phyloP scores from a whole-genome alignment of 2,888 invertebrate genomes.

The Cordylochernes scorpioides region DNA sequence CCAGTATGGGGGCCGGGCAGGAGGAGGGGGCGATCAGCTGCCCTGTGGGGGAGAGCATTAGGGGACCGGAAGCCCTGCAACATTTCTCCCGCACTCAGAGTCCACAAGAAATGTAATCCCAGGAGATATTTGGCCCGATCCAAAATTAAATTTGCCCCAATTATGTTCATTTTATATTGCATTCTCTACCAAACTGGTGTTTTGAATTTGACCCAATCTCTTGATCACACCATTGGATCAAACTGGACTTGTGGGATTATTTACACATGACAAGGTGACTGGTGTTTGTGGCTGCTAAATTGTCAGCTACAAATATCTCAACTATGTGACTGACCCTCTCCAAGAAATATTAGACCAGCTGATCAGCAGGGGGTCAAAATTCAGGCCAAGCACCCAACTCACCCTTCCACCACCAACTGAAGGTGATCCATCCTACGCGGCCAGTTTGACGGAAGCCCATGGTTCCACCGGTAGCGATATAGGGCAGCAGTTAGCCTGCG shows the following conservation, averaged over 20 bases:
- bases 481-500: constrained; percentile 56
- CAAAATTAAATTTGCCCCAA: too few relatives aligned
- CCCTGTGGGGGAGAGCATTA: constrained; percentile 76
- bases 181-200: too few relatives aligned
- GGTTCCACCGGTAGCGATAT: constrained; percentile 39
- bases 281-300: neutral
- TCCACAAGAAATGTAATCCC: constrained; percentile 1
- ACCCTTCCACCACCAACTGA: constrained; percentile 70
- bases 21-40: constrained; percentile 76
- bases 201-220: too few relatives aligned
- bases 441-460: constrained; percentile 41
- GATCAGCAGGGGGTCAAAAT: neutral
- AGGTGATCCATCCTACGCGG: constrained; percentile 42
- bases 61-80: constrained; percentile 63
- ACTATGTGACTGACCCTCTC: neutral
- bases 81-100: too few relatives aligned
- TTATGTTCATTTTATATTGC: too few relatives aligned
- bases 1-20: constrained; percentile 56
- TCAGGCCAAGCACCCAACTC: constrained; percentile 22
- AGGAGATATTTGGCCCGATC: too few relatives aligned
- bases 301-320: neutral
- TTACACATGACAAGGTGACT: too few relatives aligned
- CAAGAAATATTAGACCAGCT: neutral
- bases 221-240: too few relatives aligned
- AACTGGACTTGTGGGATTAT: too few relatives aligned